A percentile compares a stretch with the other conserved stretches of the same genome.
Evolutionary conservation across 2,113 vertebrate genomes (phyloP).

Genomic region (Diadophis punctatus): DNA sequence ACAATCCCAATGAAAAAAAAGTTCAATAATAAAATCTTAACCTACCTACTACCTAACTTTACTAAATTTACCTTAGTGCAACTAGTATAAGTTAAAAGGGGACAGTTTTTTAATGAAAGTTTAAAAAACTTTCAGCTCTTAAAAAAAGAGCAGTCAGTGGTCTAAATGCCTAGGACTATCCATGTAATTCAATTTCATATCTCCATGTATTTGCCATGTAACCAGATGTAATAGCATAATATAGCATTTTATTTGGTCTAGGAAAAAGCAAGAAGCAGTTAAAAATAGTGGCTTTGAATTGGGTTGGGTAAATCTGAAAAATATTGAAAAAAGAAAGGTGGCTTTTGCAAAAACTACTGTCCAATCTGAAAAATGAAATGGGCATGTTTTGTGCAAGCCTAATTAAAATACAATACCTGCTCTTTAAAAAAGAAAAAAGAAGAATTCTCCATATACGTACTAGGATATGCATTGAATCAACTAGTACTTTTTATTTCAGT

Average conservation of each 20-base stretch:
- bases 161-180: neutral
- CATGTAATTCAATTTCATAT: neutral
- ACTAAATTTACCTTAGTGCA: neutral
- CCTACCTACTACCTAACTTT: neutral
- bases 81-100: neutral
- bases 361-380: neutral
- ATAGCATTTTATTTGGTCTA: neutral
- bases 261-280: neutral
- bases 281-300: neutral
- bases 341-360: neutral
- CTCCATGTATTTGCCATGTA: neutral
- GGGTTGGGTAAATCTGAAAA: neutral
- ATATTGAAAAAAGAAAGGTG: neutral
- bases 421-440: neutral
- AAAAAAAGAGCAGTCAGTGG: neutral
- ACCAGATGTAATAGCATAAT: neutral
- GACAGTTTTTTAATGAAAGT: neutral
- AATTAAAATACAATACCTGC: neutral
- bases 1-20: neutral
- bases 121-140: neutral
- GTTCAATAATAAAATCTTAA: neutral
- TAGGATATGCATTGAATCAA: neutral
- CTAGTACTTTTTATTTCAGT: neutral
- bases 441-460: neutral
- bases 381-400: neutral